Base-by-base conservation (phyloP, 2,113 vertebrate species). In the Pelodiscus sinensis region DNA sequence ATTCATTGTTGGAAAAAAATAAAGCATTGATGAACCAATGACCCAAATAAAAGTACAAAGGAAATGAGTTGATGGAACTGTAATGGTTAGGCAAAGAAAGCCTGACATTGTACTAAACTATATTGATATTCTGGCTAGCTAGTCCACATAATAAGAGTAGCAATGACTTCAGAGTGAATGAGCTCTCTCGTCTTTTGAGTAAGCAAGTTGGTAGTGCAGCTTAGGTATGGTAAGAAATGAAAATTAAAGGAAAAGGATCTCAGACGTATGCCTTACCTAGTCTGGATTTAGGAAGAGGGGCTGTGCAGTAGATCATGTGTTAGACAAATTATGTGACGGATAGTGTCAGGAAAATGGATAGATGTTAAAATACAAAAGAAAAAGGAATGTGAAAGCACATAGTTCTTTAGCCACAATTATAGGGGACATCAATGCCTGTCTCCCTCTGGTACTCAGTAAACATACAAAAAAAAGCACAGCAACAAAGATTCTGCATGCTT, bases 401-500 rank as follows among this genome's bases (percentile, higher is more conserved):
- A 78, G 3, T 19, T 83, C 16, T 3, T 50, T 88, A 89, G 75
- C 81, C 18, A 31, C 2, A 94, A 6, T 24, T 2, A n/a, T 0
- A 54, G 24, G 87, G 86, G 11, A n/a, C 71, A 88, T 8, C 5
- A 3, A 2, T 81, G 85, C 55, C 84, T 92, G 82, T 60, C 16
- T 57, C 2, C n/a, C 5, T 94, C 79, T 16, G 16, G 57, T 13
- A 75, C 21, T 50, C 6, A 44, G 1, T 14, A 25, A 24, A 75
- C 6, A 54, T 54, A 8, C 3, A 15, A 56, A 22, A 56, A 56
- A 56, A 55, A 15, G 5, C 92, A 91, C 35, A 81, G 16, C 29
- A 84, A 94, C 25, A 91, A 94, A 85, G 81, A 85, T 62, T 0
- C 18, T 0, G 12, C 18, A 2, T 96, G 97, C 97, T 98, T 98